Evolutionary conservation across 2,797 vertebrate genomes (phyloP).

Genomic region (Pseudocheirus occidentalis): DNA sequence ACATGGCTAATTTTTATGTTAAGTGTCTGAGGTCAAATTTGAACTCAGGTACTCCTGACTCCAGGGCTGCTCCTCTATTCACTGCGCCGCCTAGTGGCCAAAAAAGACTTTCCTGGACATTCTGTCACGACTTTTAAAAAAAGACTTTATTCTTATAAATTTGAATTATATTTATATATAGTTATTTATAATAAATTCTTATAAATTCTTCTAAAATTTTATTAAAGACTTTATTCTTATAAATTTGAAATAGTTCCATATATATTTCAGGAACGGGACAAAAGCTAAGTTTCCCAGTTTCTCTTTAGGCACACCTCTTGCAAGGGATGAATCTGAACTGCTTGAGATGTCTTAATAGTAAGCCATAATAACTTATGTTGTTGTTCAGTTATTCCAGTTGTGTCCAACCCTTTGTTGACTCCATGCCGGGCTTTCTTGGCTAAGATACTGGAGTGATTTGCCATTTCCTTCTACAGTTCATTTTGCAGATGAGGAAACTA

Average conservation of each 20-base stretch:
- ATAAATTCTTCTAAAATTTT: too few species aligned
- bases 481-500: background rate
- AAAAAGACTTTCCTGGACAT: too few species aligned
- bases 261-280: background rate
- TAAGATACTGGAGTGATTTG: background rate
- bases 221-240: too few species aligned
- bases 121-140: too few species aligned
- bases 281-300: background rate
- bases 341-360: background rate
- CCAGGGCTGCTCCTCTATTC: too few species aligned
- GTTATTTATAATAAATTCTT: too few species aligned
- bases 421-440: background rate
- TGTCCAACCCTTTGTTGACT: background rate
- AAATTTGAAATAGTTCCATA: background rate
- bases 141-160: background rate
- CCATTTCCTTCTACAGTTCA: background rate
- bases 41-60: too few species aligned
- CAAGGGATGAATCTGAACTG: background rate
- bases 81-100: too few species aligned
- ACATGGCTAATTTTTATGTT: too few species aligned
- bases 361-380: background rate
- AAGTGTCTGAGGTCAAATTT: too few species aligned
- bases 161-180: too few species aligned
- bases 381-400: too few species aligned
- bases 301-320: background rate